These are phyloP conservation scores for Alaudala cheleensis DNA, from an alignment of 2,113 vertebrate genomes.

Conservation along the genomic window DNA sequence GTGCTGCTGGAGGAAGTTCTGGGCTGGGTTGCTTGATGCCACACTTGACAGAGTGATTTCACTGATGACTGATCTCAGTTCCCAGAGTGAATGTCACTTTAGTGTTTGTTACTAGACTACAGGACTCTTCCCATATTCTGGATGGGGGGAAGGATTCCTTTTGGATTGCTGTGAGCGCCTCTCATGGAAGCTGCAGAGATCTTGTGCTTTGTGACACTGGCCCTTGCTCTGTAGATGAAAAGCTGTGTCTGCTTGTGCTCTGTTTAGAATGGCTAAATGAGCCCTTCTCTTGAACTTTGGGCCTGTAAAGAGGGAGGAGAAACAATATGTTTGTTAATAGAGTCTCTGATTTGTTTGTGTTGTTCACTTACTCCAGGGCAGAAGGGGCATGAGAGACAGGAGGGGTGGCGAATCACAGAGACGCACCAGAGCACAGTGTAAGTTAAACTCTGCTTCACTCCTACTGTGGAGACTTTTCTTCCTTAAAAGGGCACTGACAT, in stretches of 20 bases:
- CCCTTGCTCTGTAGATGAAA: not conserved
- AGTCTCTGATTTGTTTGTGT: conserved; percentile 51
- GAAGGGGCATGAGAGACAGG: conserved; percentile 77
- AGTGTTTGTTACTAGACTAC: not conserved
- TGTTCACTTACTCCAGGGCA: conserved; percentile 71
- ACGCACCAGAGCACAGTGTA: conserved; percentile 74
- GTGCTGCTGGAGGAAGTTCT: not conserved
- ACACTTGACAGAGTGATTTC: not conserved
- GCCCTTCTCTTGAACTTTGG: not conserved
- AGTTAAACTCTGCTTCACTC: conserved; percentile 49
- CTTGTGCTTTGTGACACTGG: not conserved
- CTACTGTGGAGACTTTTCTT: conserved; percentile 44
- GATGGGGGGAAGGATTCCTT: not conserved
- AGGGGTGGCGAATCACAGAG: conserved; percentile 71
- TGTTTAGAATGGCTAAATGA: not conserved
- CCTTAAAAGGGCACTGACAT: conserved; percentile 65
- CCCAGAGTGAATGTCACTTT: not conserved
- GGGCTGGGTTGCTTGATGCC: not conserved
- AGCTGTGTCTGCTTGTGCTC: not conserved
- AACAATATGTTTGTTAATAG: not conserved
- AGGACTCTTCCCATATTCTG: not conserved
- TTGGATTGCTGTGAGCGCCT: accelerated
- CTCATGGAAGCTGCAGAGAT: not conserved
- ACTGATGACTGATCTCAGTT: not conserved
- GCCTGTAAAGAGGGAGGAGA: not conserved